Evolutionary conservation across 53 echinoderm and acorn worm species (phyloP), one percentile per base, ranked within the genome.

Genomic region (Hippasteria phrygiana): DNA sequence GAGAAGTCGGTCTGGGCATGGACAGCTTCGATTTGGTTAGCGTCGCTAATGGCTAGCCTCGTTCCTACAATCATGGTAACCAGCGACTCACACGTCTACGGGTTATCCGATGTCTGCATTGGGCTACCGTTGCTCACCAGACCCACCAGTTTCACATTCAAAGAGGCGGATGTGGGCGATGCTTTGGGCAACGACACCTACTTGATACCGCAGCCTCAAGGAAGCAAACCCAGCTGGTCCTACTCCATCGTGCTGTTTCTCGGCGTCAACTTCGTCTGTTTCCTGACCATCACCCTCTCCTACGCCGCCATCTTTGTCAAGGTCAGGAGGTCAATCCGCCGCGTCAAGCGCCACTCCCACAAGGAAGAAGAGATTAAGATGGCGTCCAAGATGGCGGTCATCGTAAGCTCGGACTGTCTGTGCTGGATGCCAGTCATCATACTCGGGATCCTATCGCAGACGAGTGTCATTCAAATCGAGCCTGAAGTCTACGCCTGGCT

Each of bases 381-480:
- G 67, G 93, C 93, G 2, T 55, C 53, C 11, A 90, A 70, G 74
- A 29, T 93, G 66, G 90, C 90, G 2, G 35, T 90, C 42, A 90
- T 93, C 33, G 51, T 93, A 29, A 80, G 67, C 5, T 87, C 93
- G 13, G 93, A 90, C 62, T 66, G 75, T 17, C 41, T 66, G 31
- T 93, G 93, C 43, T 93, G 93, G 90, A 77, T 93, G 84, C 93
- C 93, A 3, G 86, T 93, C 31, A 93, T 93, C 45, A 62, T 93
- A 1, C 77, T 93, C 72, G 90, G 93, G 2, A 93, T 93, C 66
- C 74, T 93, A 8, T 92, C 93, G 0, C 89, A 89, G 51, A 77
- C 86, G 2, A 78, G 90, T 3, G 62, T 35, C 5, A 80, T 90
- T 14, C 54, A 67, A 26, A 87, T 93, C 34, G 4, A 72, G 22